Percentiles rank a stretch among this genome's conserved stretches.
Conservation (phyloP, 2,113 vertebrate genomes). For the Bambusicola thoracicus region DNA sequence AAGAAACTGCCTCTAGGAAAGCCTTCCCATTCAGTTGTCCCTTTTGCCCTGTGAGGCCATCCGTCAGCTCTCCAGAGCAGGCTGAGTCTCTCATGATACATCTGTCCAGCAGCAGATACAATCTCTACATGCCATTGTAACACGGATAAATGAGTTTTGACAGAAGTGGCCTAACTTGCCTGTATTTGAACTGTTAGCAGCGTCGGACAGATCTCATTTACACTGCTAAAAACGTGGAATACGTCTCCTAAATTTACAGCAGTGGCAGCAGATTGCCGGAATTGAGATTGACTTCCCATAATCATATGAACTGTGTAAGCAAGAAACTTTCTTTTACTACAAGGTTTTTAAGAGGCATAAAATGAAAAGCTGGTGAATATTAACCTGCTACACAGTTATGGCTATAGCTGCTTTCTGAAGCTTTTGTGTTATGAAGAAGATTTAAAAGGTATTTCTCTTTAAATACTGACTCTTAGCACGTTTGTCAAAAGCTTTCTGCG, state of each 20-base stretch:
- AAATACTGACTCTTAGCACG: neutral
- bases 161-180: neutral
- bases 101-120: neutral
- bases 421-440: neutral
- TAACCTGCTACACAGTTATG: neutral
- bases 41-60: neutral
- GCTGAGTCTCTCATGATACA: neutral
- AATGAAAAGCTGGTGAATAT: neutral
- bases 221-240: neutral
- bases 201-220: neutral
- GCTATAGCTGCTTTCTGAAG: neutral
- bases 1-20: neutral
- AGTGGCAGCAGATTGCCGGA: neutral
- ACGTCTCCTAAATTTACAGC: neutral
- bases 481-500: neutral
- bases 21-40: neutral
- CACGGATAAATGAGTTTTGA: neutral
- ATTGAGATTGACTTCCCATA: neutral
- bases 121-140: rapidly evolving
- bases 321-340: neutral
- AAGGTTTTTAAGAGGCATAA: neutral
- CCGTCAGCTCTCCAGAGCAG: neutral
- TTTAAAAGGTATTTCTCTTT: rapidly evolving
- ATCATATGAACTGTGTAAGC: neutral
- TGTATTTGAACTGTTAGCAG: neutral